phyloP scores from a whole-genome alignment of 53 echinoderm and acorn worm genomes.

The Crossaster papposus region DNA sequence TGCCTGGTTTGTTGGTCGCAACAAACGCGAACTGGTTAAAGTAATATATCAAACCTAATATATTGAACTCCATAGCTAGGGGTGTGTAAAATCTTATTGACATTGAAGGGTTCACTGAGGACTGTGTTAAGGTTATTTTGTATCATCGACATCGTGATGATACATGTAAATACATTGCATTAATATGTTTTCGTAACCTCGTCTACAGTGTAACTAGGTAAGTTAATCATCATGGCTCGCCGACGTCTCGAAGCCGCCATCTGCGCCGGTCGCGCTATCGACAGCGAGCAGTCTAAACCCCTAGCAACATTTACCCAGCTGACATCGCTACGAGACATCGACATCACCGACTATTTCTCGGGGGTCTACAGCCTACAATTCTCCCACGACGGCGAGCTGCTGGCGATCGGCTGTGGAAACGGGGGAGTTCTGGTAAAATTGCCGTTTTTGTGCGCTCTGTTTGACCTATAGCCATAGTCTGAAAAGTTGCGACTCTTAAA shows the following conservation, averaged over 20 bases:
- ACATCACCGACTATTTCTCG: slow-evolving; percentile 67
- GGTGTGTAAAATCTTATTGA: no score
- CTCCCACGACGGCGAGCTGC: slow-evolving; percentile 76
- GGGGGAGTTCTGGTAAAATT: slow-evolving; percentile 80
- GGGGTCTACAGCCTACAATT: slow-evolving; percentile 97
- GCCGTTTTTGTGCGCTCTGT: no score
- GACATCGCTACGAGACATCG: slow-evolving; percentile 23
- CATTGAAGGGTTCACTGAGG: no score
- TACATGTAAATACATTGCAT: no score
- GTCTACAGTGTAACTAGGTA: background rate
- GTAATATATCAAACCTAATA: no score
- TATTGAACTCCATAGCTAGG: no score
- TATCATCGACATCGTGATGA: no score
- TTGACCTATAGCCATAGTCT: no score
- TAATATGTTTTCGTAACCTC: background rate
- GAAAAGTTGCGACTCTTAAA: no score
- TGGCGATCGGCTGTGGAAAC: slow-evolving; percentile 93
- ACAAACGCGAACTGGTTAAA: no score
- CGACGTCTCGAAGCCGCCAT: slow-evolving; percentile 94
- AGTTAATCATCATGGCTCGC: slow-evolving; percentile 85
- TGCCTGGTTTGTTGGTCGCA: no score
- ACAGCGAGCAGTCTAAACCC: slow-evolving; percentile 66
- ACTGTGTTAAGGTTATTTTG: no score
- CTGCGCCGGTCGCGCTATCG: slow-evolving; percentile 86
- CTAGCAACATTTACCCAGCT: slow-evolving; percentile 69